A percentile compares a stretch with the other conserved stretches of the same genome.
Conservation (phyloP, 2,113 vertebrate species). For the Dromas ardeola region DNA sequence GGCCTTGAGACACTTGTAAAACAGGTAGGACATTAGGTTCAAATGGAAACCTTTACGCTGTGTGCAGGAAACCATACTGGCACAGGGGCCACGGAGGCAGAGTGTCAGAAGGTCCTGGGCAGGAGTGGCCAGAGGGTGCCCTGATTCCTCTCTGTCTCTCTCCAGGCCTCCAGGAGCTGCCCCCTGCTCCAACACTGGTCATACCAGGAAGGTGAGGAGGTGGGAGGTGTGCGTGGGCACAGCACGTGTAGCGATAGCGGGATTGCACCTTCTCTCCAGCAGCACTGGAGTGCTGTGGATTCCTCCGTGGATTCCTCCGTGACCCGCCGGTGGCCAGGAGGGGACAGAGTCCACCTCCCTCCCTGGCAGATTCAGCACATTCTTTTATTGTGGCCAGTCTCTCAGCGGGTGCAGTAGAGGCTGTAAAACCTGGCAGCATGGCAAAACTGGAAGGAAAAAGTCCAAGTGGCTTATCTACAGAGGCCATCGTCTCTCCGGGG, state of each 20-base stretch:
- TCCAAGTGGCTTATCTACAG: background rate
- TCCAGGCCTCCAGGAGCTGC: background rate
- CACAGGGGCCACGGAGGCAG: background rate
- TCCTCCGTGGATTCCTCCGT: fast-evolving
- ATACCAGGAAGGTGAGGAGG: background rate
- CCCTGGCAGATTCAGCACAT: background rate
- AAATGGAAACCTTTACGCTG: background rate
- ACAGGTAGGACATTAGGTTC: background rate
- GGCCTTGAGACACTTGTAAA: background rate
- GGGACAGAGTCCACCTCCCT: background rate
- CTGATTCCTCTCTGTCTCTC: background rate
- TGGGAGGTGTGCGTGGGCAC: fast-evolving
- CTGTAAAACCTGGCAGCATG: background rate
- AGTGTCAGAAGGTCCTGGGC: background rate
- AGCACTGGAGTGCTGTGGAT: background rate
- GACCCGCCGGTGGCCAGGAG: fast-evolving
- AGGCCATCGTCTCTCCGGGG: background rate
- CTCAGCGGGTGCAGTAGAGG: background rate
- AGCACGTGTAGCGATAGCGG: fast-evolving
- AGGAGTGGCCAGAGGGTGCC: background rate
- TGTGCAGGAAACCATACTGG: background rate
- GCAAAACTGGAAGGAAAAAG: background rate
- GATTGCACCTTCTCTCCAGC: background rate
- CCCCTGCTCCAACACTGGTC: fast-evolving
- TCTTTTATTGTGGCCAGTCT: background rate